A percentile compares a stretch with the other conserved stretches of the same genome.
Evolutionary conservation across 2,888 invertebrate species (phyloP).

Genomic region (Kryphioiulus occultus): DNA sequence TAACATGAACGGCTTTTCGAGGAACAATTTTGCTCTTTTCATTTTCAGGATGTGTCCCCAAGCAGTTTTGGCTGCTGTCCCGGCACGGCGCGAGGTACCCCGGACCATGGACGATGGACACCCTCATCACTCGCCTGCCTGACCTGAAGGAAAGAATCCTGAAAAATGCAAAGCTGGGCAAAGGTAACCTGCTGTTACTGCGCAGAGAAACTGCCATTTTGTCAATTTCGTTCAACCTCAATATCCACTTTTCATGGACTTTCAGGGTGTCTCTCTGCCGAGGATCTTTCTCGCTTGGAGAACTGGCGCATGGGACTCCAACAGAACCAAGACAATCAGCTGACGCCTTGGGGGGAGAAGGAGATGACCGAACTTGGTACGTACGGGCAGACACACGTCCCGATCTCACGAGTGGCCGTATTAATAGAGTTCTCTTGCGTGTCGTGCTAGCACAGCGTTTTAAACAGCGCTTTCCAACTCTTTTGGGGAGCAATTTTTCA

Average conservation of each 20-base stretch:
- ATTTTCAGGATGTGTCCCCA: constrained; percentile 73
- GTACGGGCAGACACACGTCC: not conserved
- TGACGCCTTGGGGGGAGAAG: constrained; percentile 50
- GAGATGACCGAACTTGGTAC: constrained; percentile 52
- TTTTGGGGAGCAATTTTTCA: constrained; percentile 49
- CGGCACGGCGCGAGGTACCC: constrained; percentile 80
- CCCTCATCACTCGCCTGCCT: constrained; percentile 67
- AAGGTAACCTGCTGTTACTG: constrained; percentile 62
- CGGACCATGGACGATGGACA: constrained; percentile 66
- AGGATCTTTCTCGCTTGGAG: not conserved
- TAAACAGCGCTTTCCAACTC: constrained; percentile 51
- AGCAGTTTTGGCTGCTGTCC: constrained; percentile 76
- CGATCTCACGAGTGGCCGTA: not conserved
- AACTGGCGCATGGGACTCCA: constrained; percentile 49
- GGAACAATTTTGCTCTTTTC: too few species aligned
- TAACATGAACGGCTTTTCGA: not conserved
- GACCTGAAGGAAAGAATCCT: constrained; percentile 71
- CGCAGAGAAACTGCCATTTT: not conserved
- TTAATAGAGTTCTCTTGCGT: constrained; percentile 37
- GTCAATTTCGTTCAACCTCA: not conserved
- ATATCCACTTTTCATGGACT: not conserved
- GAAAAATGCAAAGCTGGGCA: constrained; percentile 71
- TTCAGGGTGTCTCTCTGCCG: constrained; percentile 29
- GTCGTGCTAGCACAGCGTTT: constrained; percentile 51
- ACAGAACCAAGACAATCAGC: constrained; percentile 42